Base-by-base conservation (phyloP, 2,797 vertebrate species). In the Podarcis lilfordi region DNA sequence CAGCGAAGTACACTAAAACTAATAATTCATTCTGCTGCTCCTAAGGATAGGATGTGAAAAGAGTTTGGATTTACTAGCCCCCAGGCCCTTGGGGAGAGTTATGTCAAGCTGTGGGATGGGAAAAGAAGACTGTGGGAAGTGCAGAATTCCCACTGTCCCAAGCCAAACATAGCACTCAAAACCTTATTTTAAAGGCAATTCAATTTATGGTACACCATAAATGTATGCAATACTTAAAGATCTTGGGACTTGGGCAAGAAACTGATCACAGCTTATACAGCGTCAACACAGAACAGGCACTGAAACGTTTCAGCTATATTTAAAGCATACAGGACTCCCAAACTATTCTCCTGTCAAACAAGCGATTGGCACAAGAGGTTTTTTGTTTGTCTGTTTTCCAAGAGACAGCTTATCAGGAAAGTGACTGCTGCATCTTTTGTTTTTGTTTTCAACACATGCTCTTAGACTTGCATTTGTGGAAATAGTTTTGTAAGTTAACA, bases 121-220 rank as follows among this genome's bases (percentile, higher is more conserved):
- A 96, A 96, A 75, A 83, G 85, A 84, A 86, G 93, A 93, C 93
- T 95, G 95, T 96, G 95, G 94, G 95, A 96, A 96, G 92, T 80
- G 27, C 82, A 91, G 88, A 85, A 89, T 91, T 89, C 87, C 90
- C 71, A 82, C 76, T 86, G 93, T 95, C 95, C 93, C 95, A 96
- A 88, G 90, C 91, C 93, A 95, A 94, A 93, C 91, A 95, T 94
- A 94, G 88, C 45, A 50, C 92, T 92, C 82, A 89, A 74, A 93
- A 89, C 88, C 87, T n/a, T 86, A 84, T 92, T 83, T 91, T 77
- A 91, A 92, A 92, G 88, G 91, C 84, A 90, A 17, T 79, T 89
- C 80, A 64, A 89, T 75, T 93, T 92, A 86, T 29, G 13, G n/a
- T 68, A 88, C 87, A 82, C 25, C 0, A 0, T 90, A 93, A 64